Evolutionary conservation across 2,888 invertebrate species (phyloP).

Genomic region (Sarcophaga rosellei): DNA sequence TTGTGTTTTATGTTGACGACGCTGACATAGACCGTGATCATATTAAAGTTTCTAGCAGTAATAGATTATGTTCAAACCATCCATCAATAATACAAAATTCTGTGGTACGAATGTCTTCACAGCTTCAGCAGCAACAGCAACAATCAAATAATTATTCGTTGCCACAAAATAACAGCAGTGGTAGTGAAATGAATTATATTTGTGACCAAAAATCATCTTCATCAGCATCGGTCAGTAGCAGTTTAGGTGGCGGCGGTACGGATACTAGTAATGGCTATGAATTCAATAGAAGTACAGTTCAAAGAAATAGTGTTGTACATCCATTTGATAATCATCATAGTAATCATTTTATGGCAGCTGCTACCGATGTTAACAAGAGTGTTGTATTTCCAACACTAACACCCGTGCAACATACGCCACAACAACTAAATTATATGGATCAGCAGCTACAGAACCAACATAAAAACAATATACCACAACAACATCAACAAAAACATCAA

Average conservation of each 20-base stretch:
- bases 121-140: conserved; percentile 47
- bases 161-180: conserved; percentile 69
- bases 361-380: conserved; percentile 46
- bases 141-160: conserved; percentile 68
- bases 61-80: conserved; percentile 48
- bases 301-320: conserved; percentile 38
- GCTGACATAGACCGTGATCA: conserved; percentile 66
- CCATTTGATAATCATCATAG: conserved; percentile 52
- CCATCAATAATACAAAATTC: conserved; percentile 55
- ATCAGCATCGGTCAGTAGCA: conserved; percentile 68
- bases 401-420: conserved; percentile 50
- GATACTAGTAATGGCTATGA: conserved; percentile 61
- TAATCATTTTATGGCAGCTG: conserved; percentile 50
- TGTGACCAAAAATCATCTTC: conserved; percentile 71
- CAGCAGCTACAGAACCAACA: conserved; percentile 35
- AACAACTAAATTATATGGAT: conserved; percentile 57
- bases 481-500: conserved; percentile 27
- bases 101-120: conserved; percentile 59
- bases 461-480: conserved; percentile 34
- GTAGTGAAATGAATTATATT: conserved; percentile 70
- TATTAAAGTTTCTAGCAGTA: conserved; percentile 64
- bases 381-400: conserved; percentile 40
- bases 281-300: conserved; percentile 55
- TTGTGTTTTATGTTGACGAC: conserved; percentile 71
- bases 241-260: conserved; percentile 60